phyloP scores from a whole-genome alignment of 2,888 invertebrate genomes.

The Diloba caeruleocephala region DNA sequence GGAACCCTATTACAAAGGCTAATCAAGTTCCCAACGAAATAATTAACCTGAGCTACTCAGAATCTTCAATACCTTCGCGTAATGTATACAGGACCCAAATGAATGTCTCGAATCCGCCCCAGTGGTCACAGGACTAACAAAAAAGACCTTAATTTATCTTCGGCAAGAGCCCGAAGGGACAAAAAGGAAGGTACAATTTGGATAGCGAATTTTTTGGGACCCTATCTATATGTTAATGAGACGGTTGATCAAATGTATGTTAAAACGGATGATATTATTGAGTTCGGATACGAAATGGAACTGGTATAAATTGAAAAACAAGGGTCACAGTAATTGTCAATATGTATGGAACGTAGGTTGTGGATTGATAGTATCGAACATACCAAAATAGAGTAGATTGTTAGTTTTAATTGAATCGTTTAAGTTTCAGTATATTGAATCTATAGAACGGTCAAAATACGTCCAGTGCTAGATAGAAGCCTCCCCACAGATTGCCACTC shows the following conservation, averaged over 20 bases:
- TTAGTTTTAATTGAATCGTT: constrained; percentile 7
- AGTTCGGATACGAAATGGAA: constrained; percentile 58
- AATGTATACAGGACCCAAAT: constrained; percentile 66
- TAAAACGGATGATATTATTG: constrained; percentile 71
- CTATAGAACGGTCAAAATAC: too few relatives aligned
- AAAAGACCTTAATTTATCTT: constrained; percentile 73
- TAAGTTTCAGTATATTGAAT: background rate
- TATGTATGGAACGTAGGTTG: constrained; percentile 18
- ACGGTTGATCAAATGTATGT: constrained; percentile 75
- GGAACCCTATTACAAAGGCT: constrained; percentile 41
- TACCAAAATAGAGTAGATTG: background rate
- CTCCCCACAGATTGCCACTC: too few relatives aligned
- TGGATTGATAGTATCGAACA: constrained; percentile 7
- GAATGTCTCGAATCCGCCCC: constrained; percentile 64
- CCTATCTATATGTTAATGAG: constrained; percentile 79
- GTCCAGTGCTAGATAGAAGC: too few relatives aligned
- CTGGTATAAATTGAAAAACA: constrained; percentile 69
- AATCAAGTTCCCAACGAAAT: constrained; percentile 61
- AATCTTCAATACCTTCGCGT: constrained; percentile 60
- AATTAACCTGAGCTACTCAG: constrained; percentile 62
- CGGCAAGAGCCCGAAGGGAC: constrained; percentile 64
- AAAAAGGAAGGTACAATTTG: constrained; percentile 71
- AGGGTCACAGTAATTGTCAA: constrained; percentile 60
- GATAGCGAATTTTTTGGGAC: constrained; percentile 68
- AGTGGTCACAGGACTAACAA: constrained; percentile 64